Evolutionary conservation across 2,888 invertebrate species (phyloP).

Genomic region (Drosophila seclusa): DNA sequence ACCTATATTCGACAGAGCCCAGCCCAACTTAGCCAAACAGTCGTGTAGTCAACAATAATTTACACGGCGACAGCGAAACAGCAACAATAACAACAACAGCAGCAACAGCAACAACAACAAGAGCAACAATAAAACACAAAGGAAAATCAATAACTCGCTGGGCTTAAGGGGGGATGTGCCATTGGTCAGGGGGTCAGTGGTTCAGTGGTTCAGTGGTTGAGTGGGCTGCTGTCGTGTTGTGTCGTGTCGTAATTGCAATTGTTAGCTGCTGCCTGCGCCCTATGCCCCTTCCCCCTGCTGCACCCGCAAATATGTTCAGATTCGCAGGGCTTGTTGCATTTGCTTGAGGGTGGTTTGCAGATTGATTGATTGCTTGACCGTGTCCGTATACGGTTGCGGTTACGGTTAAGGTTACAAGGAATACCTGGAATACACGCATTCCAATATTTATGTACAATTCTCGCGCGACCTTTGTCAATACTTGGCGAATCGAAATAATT

Average conservation of each 20-base stretch:
- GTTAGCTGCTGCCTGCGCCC: constrained; percentile 57
- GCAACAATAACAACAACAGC: constrained; percentile 20
- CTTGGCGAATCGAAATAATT: constrained; percentile 18
- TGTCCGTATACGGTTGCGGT: constrained; percentile 14
- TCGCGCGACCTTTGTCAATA: constrained; percentile 19
- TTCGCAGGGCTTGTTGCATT: constrained; percentile 50
- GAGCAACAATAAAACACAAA: constrained; percentile 20
- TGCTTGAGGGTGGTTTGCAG: constrained; percentile 28
- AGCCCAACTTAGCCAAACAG: constrained; percentile 12
- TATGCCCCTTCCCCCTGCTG: background rate
- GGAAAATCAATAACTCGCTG: constrained; percentile 56
- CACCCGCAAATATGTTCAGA: constrained; percentile 29
- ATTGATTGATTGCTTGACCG: constrained; percentile 46
- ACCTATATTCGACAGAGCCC: constrained; percentile 1
- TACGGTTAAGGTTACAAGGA: background rate
- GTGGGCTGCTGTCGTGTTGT: constrained; percentile 26
- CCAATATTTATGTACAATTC: constrained; percentile 46
- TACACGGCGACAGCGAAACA: constrained; percentile 61
- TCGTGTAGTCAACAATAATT: constrained; percentile 66
- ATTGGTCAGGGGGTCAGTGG: constrained; percentile 35
- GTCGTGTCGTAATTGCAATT: constrained; percentile 71
- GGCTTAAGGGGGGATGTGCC: constrained; percentile 29
- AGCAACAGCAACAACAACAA: constrained; percentile 9
- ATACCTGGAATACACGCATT: constrained; percentile 19
- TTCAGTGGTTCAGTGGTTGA: constrained; percentile 37